Evolutionary conservation across 2,888 invertebrate species (phyloP).

Genomic region (Acanthosepion esculentum): DNA sequence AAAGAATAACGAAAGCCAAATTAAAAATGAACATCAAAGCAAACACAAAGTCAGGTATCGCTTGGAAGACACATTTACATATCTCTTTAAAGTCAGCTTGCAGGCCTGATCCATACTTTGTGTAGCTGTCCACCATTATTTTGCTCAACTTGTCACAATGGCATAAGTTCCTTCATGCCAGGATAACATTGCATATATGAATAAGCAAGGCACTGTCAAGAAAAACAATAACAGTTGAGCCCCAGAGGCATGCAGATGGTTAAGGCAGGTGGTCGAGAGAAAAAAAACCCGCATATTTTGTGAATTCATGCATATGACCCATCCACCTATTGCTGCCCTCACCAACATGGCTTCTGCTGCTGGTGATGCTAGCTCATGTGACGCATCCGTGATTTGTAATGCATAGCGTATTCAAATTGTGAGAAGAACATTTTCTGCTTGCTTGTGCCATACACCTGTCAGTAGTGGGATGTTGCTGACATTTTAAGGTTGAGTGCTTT

Average conservation of each 20-base stretch:
- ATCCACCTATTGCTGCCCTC: background rate
- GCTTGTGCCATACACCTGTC: background rate
- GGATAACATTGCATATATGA: background rate
- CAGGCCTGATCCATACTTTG: no score
- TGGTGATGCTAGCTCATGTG: background rate
- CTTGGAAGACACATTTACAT: no score
- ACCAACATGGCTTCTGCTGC: background rate
- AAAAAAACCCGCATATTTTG: background rate
- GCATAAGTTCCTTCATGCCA: background rate
- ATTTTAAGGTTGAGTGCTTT: background rate
- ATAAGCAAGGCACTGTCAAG: background rate
- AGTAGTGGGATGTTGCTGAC: background rate
- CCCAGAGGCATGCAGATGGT: background rate
- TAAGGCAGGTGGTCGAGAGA: background rate
- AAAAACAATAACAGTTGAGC: background rate
- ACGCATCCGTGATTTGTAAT: background rate
- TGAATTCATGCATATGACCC: conserved; percentile 8
- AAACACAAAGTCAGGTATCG: no score
- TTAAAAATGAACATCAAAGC: no score
- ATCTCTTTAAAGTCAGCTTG: no score
- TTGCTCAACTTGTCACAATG: background rate
- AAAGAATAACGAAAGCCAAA: no score
- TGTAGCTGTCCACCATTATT: no score
- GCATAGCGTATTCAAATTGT: background rate
- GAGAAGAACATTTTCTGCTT: background rate